Evolutionary conservation across 2,797 vertebrate species (phyloP), one percentile per base, ranked within the genome.

Genomic region (Onychomys arenicola): DNA sequence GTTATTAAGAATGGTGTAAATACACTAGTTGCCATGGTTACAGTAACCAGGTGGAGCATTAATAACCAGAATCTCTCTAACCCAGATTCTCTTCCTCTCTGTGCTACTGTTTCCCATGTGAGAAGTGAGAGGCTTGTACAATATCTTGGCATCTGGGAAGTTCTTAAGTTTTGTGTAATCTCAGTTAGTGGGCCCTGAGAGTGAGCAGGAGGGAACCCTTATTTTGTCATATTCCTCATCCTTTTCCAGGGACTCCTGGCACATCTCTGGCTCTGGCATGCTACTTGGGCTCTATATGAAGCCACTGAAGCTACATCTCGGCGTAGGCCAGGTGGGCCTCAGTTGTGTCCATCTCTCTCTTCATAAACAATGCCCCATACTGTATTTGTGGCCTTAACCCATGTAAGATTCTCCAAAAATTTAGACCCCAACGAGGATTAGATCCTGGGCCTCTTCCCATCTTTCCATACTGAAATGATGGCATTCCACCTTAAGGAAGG

Each of bases 301-400:
- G 98, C n/a, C 99, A 98, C 0, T 98, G 94, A 8, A 99, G 98
- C 98, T 99, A 99, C 98, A 99, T 98, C 97, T 99, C 99, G 1
- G 98, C 98, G 0, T 98, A 59, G 1, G 97, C 98, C 97, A 99
- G 98, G 97, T 99, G 98, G 0, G 99, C 99, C 98, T 99, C 99
- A 0, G 99, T 99, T 0, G 98, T 99, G 32, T 99, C 5, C 99
- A 61, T 98, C 97, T 99, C 99, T 11, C 99, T 99, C 97, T 99
- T 99, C 98, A 99, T 99, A 97, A 99, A 99, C 71, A 99, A 98
- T 0, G 99, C 99, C 92, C 99, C 99, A 10, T 93, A 99, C 99
- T 96, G 55, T 19, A 57, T 57, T 57, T 57, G 17, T 97, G 85
- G 0, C 87, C 95, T 87, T 63, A 94, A 82, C 57, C 91, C 87